Percentiles rank a stretch among this genome's conserved stretches.
Conservation (phyloP, 1,140 invertebrate genomes). For the Stegodyphus mimosarum region DNA sequence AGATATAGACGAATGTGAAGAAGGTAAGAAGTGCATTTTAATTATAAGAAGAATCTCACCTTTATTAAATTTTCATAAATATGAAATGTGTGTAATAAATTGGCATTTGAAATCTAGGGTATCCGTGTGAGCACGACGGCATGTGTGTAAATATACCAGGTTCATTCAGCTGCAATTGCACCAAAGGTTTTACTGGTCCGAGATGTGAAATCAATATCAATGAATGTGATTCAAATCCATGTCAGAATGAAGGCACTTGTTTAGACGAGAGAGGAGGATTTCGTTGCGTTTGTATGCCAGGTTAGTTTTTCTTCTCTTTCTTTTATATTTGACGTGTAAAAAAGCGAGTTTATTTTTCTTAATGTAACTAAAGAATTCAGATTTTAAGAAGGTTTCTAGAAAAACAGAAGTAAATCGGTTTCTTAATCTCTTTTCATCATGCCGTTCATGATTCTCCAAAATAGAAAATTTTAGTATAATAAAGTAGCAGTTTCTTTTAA, state of each 20-base stretch:
- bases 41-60: not conserved
- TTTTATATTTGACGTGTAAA: too few relatives aligned
- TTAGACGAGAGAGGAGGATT: slow-evolving; percentile 93
- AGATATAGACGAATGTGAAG: slow-evolving; percentile 96
- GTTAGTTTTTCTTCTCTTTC: slow-evolving; percentile 72
- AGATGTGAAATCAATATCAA: slow-evolving; percentile 82
- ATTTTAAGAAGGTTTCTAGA: too few relatives aligned
- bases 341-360: too few relatives aligned
- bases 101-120: slow-evolving; percentile 64
- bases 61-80: not conserved
- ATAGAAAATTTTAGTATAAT: too few relatives aligned
- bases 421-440: too few relatives aligned
- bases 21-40: slow-evolving; percentile 74
- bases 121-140: slow-evolving; percentile 68
- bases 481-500: too few relatives aligned
- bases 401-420: too few relatives aligned
- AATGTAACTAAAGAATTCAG: too few relatives aligned
- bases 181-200: slow-evolving; percentile 89
- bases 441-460: too few relatives aligned
- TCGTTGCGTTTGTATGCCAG: slow-evolving; percentile 95
- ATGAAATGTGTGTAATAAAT: not conserved
- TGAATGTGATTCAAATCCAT: slow-evolving; percentile 93
- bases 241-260: slow-evolving; percentile 93
- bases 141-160: slow-evolving; percentile 92
- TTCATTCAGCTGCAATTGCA: slow-evolving; percentile 91